A percentile compares a stretch with the other conserved stretches of the same genome.
Conservation (phyloP, 1,140 invertebrate species). For the Watersipora subatra region DNA sequence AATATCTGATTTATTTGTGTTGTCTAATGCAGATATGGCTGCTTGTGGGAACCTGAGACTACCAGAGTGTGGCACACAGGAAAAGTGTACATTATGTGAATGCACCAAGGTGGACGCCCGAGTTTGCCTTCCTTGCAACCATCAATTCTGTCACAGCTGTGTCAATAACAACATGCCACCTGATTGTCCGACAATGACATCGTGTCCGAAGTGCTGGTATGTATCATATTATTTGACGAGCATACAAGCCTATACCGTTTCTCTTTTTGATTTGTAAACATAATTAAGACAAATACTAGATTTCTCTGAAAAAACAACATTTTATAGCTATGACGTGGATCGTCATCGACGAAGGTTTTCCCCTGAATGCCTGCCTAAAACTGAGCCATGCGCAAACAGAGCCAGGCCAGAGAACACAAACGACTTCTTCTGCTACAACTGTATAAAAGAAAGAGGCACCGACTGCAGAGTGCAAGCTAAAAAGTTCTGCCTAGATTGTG, state of each 20-base stretch:
- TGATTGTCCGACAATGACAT: not conserved
- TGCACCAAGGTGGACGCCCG: not conserved
- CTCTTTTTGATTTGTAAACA: too few species aligned
- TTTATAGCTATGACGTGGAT: too few species aligned
- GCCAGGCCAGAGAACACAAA: too few species aligned
- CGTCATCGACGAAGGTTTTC: too few species aligned
- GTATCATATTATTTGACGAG: too few species aligned
- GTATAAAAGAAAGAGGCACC: not conserved
- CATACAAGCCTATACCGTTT: too few species aligned
- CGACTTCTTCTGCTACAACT: not conserved
- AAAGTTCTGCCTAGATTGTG: not conserved
- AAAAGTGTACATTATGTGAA: conserved; percentile 5
- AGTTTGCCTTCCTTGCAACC: conserved; percentile 1
- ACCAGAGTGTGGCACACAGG: not conserved
- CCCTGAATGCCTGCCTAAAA: too few species aligned
- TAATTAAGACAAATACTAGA: too few species aligned
- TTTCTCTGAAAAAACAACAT: too few species aligned
- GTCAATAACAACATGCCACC: not conserved
- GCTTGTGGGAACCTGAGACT: not conserved
- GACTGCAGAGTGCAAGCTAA: not conserved
- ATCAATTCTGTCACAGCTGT: not conserved
- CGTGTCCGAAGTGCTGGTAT: not conserved
- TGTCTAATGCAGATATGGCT: not conserved
- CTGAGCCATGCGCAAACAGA: too few species aligned
- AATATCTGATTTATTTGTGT: too few species aligned